Conservation (phyloP, 2,888 invertebrate species). For the Apocheima hispidaria region DNA sequence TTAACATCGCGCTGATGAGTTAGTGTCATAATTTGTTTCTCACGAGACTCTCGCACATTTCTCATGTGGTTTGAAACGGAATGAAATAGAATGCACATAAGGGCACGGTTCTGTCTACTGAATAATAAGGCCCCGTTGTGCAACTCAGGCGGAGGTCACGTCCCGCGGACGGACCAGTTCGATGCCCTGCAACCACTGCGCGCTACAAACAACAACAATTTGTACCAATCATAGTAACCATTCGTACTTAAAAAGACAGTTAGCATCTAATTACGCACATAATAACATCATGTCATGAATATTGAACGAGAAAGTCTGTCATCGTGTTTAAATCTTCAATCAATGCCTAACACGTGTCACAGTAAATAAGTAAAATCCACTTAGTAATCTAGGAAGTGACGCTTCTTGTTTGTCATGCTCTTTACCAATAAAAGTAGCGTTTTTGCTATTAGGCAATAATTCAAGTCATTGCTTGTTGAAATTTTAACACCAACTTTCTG, state of each 20-base stretch:
- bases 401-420: constrained; percentile 45
- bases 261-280: constrained; percentile 55
- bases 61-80: constrained; percentile 58
- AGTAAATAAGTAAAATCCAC: constrained; percentile 52
- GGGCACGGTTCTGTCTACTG: constrained; percentile 61
- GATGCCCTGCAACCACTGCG: constrained; percentile 56
- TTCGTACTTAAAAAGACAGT: constrained; percentile 40
- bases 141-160: constrained; percentile 73
- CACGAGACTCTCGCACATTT: constrained; percentile 41
- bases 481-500: constrained; percentile 39
- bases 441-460: constrained; percentile 28
- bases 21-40: constrained; percentile 32
- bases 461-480: constrained; percentile 39
- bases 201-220: constrained; percentile 35
- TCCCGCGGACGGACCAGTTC: constrained; percentile 67
- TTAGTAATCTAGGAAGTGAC: constrained; percentile 42
- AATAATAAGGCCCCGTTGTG: constrained; percentile 73
- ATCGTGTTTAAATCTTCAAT: constrained; percentile 48
- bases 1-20: constrained; percentile 38
- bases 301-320: constrained; percentile 67
- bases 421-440: constrained; percentile 37
- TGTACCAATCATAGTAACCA: background rate
- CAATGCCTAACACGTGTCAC: constrained; percentile 46
- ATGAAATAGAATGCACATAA: constrained; percentile 54
- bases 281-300: constrained; percentile 67